Evolutionary conservation across 1,140 invertebrate species (phyloP).

Genomic region (Euura saliciscinereae): DNA sequence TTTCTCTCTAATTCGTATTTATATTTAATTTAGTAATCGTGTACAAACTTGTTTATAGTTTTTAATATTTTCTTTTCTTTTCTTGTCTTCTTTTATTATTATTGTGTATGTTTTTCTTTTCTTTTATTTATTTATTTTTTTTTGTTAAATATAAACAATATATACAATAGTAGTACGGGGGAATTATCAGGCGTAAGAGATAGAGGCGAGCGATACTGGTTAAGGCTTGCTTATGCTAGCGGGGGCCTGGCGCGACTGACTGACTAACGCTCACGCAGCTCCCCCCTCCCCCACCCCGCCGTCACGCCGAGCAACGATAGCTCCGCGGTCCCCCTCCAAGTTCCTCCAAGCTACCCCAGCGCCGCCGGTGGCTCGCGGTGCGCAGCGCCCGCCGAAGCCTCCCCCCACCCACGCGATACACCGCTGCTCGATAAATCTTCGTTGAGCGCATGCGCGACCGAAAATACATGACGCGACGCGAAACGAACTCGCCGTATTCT

Average conservation of each 20-base stretch:
- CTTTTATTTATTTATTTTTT: too few relatives aligned
- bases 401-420: constrained; percentile 13
- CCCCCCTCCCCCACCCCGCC: constrained; percentile 17
- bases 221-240: constrained; percentile 49
- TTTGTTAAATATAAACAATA: too few relatives aligned
- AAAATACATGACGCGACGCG: too few relatives aligned
- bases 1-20: too few relatives aligned
- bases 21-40: too few relatives aligned
- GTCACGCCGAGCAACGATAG: not conserved
- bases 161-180: too few relatives aligned
- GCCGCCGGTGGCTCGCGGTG: constrained; percentile 26
- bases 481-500: too few relatives aligned
- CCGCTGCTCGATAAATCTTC: constrained; percentile 12
- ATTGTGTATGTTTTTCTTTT: too few relatives aligned
- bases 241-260: constrained; percentile 52
- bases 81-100: too few relatives aligned
- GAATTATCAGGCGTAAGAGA: constrained; percentile 46
- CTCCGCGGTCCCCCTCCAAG: not conserved
- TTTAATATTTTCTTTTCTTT: too few relatives aligned
- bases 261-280: constrained; percentile 37
- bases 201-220: constrained; percentile 56
- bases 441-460: constrained; percentile 6
- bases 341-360: not conserved
- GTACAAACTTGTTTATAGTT: too few relatives aligned
- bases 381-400: constrained; percentile 12